Evolutionary conservation across 2,888 invertebrate genomes (phyloP).

Genomic region (Deilephila elpenor): DNA sequence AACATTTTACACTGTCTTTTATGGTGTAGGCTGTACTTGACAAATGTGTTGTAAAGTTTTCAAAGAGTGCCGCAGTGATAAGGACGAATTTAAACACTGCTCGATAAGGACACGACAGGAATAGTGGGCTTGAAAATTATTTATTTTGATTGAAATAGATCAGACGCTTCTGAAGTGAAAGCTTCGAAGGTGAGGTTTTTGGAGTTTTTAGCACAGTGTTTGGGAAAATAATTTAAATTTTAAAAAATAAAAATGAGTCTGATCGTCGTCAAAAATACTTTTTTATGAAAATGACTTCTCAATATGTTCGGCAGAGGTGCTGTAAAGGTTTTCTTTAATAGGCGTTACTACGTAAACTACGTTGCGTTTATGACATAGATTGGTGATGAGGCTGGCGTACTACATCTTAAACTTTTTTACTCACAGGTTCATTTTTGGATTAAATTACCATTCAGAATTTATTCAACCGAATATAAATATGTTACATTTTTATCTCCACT

Average conservation of each 20-base stretch:
- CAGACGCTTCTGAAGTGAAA: neutral
- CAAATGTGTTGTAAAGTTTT: slow-evolving; percentile 18
- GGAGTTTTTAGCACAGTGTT: too few relatives aligned
- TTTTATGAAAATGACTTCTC: too few relatives aligned
- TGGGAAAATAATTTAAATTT: too few relatives aligned
- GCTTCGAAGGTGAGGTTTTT: neutral
- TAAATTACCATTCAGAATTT: neutral
- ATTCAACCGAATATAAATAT: slow-evolving; percentile 7
- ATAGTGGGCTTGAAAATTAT: neutral
- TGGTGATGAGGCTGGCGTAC: too few relatives aligned
- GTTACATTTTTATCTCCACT: slow-evolving; percentile 10
- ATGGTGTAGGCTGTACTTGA: slow-evolving; percentile 20
- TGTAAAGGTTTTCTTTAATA: too few relatives aligned
- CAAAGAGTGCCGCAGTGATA: slow-evolving; percentile 18
- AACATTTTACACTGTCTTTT: slow-evolving; percentile 19
- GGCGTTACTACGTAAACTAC: too few relatives aligned
- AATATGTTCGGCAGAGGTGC: too few relatives aligned
- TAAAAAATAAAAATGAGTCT: too few relatives aligned
- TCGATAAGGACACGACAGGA: neutral
- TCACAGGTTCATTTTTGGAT: neutral
- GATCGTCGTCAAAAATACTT: too few relatives aligned
- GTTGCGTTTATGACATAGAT: too few relatives aligned
- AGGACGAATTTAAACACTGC: slow-evolving; percentile 18
- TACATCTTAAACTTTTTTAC: neutral
- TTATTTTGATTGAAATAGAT: slow-evolving; percentile 1